Evolutionary conservation across 1,140 invertebrate species (phyloP).

Genomic region (Harpegnathos saltator): DNA sequence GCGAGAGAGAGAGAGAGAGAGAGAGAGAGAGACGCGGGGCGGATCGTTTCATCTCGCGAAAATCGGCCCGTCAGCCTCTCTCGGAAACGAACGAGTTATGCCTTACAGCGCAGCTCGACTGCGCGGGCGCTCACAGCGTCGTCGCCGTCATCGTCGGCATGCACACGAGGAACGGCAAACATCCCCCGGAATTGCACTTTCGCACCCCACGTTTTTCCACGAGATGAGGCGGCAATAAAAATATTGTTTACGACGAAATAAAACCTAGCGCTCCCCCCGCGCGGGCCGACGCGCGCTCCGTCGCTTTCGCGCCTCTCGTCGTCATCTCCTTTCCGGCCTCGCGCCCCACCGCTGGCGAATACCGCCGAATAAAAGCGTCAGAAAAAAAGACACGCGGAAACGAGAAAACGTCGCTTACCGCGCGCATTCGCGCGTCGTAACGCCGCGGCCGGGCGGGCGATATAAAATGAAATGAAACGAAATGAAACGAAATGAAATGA

Average conservation of each 20-base stretch:
- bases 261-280: conserved; percentile 50
- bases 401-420: conserved; percentile 49
- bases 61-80: not conserved
- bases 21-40: too few species aligned
- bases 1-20: too few species aligned
- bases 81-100: not conserved
- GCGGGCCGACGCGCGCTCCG: too few species aligned
- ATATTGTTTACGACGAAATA: conserved; percentile 73
- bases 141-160: too few species aligned
- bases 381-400: conserved; percentile 28
- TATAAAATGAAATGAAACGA: conserved; percentile 49
- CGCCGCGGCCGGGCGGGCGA: not conserved
- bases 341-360: not conserved
- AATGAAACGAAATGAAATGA: conserved; percentile 24
- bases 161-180: conserved; percentile 32
- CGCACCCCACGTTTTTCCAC: conserved; percentile 8
- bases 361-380: conserved; percentile 50
- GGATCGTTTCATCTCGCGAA: conserved; percentile 4
- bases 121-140: not conserved
- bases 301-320: not conserved
- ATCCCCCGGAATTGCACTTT: conserved; percentile 45
- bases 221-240: conserved; percentile 69
- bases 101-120: not conserved
- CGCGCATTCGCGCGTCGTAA: conserved; percentile 56
- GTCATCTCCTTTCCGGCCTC: not conserved